phyloP scores from a whole-genome alignment of 2,797 vertebrate species.

The Apodemus agrarius region DNA sequence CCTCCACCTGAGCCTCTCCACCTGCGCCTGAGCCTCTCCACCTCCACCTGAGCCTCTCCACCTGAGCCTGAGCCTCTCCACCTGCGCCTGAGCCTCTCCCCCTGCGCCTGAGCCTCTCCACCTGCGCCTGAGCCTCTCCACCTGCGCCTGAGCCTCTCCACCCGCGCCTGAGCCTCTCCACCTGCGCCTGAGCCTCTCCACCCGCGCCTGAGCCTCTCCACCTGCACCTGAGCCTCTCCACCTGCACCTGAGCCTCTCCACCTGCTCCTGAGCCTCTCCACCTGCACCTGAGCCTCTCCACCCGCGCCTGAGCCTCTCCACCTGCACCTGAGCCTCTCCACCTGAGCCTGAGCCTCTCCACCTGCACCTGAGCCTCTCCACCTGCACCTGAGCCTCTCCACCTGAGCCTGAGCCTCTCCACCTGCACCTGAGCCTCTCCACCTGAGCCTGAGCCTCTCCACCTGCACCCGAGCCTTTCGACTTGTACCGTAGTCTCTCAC shows the following conservation, averaged over 20 bases:
- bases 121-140: too few species aligned
- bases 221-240: background rate
- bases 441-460: background rate
- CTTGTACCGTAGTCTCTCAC: accelerated
- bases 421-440: background rate
- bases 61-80: background rate
- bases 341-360: background rate
- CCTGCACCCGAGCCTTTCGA: background rate
- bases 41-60: too few species aligned
- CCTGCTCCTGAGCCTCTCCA: background rate
- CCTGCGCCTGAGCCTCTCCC: background rate
- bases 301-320: accelerated
- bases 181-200: background rate
- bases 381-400: too few species aligned
- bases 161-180: background rate
- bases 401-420: too few species aligned
- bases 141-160: background rate
- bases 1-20: background rate
- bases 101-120: too few species aligned
- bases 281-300: background rate
- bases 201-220: too few species aligned
- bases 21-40: background rate
- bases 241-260: background rate
- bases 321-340: background rate
- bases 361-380: background rate